Conservation (phyloP, 2,888 invertebrate genomes). For the Pterostichus madidus region DNA sequence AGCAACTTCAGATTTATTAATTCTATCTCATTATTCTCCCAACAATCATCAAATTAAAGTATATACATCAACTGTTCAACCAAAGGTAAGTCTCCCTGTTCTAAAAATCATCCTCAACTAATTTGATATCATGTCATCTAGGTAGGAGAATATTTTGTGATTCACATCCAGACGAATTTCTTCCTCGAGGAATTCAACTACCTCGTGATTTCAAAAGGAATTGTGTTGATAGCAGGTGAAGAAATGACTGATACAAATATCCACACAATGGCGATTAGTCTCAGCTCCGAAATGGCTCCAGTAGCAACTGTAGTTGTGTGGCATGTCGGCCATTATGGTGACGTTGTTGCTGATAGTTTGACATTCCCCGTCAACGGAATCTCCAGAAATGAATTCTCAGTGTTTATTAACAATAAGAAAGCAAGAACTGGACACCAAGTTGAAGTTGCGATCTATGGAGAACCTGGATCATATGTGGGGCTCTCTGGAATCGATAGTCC, state of each 20-base stretch:
- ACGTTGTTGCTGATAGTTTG: slow-evolving; percentile 93
- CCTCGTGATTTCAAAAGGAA: slow-evolving; percentile 94
- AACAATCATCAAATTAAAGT: slow-evolving; percentile 91
- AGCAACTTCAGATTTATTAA: slow-evolving; percentile 84
- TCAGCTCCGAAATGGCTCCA: slow-evolving; percentile 95
- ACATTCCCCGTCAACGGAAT: slow-evolving; percentile 99
- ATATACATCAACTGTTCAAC: slow-evolving; percentile 89
- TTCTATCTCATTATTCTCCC: slow-evolving; percentile 90
- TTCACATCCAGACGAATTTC: slow-evolving; percentile 95
- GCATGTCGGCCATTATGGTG: slow-evolving; percentile 89
- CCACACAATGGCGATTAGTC: slow-evolving; percentile 89
- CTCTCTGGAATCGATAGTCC: slow-evolving; percentile 93
- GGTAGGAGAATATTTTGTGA: slow-evolving; percentile 96
- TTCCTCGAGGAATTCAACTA: slow-evolving; percentile 94
- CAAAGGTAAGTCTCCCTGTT: slow-evolving; percentile 79
- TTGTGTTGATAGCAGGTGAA: slow-evolving; percentile 90
- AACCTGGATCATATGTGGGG: slow-evolving; percentile 96
- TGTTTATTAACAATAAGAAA: slow-evolving; percentile 94
- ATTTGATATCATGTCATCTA: slow-evolving; percentile 73
- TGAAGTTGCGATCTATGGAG: slow-evolving; percentile 95
- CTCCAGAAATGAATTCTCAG: slow-evolving; percentile 94
- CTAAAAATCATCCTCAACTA: background rate
- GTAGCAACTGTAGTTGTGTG: slow-evolving; percentile 94
- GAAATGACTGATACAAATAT: slow-evolving; percentile 89
- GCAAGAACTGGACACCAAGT: slow-evolving; percentile 95